Percentiles rank a stretch among this genome's conserved stretches.
Conservation (phyloP, 2,888 invertebrate species). For the Lasius platythorax region DNA sequence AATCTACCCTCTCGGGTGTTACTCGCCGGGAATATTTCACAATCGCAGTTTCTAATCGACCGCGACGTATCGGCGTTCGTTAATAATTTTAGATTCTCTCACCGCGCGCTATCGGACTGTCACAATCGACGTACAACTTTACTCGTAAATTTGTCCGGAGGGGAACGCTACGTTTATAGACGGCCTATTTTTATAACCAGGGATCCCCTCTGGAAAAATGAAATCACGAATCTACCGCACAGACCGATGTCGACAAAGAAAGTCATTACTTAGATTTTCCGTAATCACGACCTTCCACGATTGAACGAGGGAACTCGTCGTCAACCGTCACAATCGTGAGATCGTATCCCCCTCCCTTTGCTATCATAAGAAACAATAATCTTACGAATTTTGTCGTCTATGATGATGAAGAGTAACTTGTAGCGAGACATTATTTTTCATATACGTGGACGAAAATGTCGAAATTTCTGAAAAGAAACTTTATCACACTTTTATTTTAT, state of each 20-base stretch:
- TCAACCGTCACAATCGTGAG: slow-evolving; percentile 46
- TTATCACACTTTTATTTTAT: not conserved
- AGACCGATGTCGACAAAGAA: slow-evolving; percentile 40
- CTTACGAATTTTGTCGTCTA: not conserved
- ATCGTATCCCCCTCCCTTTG: slow-evolving; percentile 55
- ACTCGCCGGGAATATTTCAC: not conserved
- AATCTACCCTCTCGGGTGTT: not conserved
- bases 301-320: slow-evolving; percentile 1
- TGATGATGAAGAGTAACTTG: not conserved
- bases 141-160: not conserved
- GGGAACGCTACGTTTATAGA: not conserved
- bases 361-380: not conserved
- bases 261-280: slow-evolving; percentile 65
- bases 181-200: not conserved
- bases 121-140: not conserved
- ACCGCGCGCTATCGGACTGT: not conserved
- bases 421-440: not conserved
- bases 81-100: slow-evolving; percentile 14
- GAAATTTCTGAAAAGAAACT: not conserved
- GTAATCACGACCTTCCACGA: slow-evolving; percentile 18
- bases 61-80: not conserved
- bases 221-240: slow-evolving; percentile 39
- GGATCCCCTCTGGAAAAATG: not conserved
- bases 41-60: not conserved
- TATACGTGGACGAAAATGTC: not conserved